A percentile compares a stretch with the other conserved stretches of the same genome.
Conservation (phyloP, 2,797 vertebrate genomes). For the Lemur catta region DNA sequence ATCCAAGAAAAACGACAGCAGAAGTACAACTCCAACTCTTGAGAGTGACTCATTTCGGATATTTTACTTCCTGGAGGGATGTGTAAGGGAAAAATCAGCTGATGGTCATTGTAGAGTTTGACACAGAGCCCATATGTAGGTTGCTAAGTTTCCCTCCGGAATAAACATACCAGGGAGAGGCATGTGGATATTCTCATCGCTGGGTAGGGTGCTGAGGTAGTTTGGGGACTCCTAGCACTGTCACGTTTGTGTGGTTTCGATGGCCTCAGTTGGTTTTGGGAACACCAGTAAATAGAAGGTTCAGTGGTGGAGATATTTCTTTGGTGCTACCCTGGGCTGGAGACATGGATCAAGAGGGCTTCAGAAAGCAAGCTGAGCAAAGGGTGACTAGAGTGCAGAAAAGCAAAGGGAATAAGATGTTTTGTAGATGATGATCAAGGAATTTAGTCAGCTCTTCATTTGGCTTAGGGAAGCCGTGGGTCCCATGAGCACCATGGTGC, state of each 20-base stretch:
- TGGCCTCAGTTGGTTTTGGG: not conserved
- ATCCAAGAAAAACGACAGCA: not conserved
- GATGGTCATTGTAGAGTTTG: not conserved
- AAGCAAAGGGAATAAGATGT: not conserved
- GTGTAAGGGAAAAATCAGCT: constrained; percentile 13
- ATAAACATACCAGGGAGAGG: not conserved
- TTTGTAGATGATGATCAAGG: not conserved
- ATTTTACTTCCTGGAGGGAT: not conserved
- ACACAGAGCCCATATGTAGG: not conserved
- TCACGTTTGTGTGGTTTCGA: not conserved
- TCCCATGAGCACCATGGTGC: rapidly evolving
- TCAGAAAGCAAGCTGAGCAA: not conserved
- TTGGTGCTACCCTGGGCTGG: not conserved
- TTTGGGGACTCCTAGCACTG: not conserved
- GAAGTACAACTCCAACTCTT: not conserved
- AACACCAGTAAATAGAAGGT: not conserved
- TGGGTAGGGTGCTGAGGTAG: not conserved
- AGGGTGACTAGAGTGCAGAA: no score
- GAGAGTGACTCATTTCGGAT: not conserved
- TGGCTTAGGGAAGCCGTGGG: not conserved
- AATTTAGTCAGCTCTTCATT: rapidly evolving
- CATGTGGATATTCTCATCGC: not conserved
- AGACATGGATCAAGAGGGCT: not conserved
- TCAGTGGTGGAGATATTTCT: not conserved
- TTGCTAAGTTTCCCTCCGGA: constrained; percentile 10